These are phyloP conservation scores for Coenobita brevimanus DNA, from an alignment of 1,140 invertebrate species.

Conservation along the genomic window DNA sequence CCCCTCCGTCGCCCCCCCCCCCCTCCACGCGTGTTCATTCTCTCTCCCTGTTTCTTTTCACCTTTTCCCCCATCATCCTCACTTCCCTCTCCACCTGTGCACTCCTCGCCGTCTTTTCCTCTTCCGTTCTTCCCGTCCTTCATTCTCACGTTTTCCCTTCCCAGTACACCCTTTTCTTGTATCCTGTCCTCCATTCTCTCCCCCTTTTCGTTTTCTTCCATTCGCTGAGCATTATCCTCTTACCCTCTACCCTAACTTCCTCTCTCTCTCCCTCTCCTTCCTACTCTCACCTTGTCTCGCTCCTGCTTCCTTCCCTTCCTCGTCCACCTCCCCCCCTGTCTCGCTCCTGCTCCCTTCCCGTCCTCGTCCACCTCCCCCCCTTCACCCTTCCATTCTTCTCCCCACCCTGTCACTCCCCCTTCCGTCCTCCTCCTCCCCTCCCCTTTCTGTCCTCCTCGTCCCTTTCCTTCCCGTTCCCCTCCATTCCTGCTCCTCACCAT, in stretches of 20 bases:
- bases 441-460: neutral
- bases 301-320: too few species aligned
- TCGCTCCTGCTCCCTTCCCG: neutral
- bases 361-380: neutral
- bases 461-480: neutral
- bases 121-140: neutral
- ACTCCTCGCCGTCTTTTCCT: neutral
- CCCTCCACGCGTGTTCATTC: neutral
- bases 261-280: neutral
- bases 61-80: neutral
- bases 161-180: neutral
- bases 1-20: neutral
- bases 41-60: neutral
- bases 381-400: neutral
- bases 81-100: neutral
- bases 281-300: neutral
- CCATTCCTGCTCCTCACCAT: neutral
- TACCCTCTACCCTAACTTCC: neutral
- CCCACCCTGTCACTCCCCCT: too few species aligned
- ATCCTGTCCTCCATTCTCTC: neutral
- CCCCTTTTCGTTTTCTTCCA: neutral
- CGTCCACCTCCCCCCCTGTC: neutral
- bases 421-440: neutral
- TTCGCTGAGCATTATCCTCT: neutral
- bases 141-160: neutral